A percentile compares a stretch with the other conserved stretches of the same genome.
These are phyloP conservation scores for Podarcis cretensis DNA, from an alignment of 2,113 vertebrate genomes.

Conservation along the genomic window DNA sequence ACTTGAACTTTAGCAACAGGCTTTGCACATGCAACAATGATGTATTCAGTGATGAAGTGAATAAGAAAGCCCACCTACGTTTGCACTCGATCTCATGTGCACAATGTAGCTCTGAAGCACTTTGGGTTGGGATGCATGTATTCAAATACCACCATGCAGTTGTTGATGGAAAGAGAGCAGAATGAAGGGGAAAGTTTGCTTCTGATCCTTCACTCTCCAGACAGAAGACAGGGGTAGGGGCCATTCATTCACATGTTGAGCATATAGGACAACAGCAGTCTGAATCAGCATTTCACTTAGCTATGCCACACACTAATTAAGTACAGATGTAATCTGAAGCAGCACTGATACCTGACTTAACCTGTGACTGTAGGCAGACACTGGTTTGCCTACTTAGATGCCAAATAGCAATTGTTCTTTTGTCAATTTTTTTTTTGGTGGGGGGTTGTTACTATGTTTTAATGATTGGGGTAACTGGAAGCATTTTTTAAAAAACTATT, in stretches of 20 bases:
- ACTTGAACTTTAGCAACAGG: not conserved
- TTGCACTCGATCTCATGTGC: not conserved
- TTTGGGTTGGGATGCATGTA: not conserved
- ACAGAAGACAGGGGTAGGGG: not conserved
- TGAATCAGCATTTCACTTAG: not conserved
- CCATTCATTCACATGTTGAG: too few relatives aligned
- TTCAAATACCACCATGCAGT: not conserved
- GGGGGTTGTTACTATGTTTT: not conserved
- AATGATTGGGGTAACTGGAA: too few relatives aligned
- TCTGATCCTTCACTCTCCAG: not conserved
- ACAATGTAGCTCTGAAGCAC: not conserved
- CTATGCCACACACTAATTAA: not conserved
- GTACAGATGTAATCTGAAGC: not conserved
- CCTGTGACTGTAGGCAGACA: not conserved
- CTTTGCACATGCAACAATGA: not conserved
- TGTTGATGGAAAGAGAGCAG: slow-evolving; percentile 45
- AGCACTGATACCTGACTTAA: not conserved
- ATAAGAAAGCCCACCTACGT: not conserved
- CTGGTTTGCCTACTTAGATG: not conserved
- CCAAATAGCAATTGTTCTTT: not conserved
- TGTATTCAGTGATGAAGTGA: not conserved
- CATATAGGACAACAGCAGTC: not conserved
- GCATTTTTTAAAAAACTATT: too few relatives aligned
- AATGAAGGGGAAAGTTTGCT: not conserved
- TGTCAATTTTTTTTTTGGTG: not conserved